Base-by-base conservation (phyloP, 2,797 vertebrate species). In the Leuciscus waleckii region DNA sequence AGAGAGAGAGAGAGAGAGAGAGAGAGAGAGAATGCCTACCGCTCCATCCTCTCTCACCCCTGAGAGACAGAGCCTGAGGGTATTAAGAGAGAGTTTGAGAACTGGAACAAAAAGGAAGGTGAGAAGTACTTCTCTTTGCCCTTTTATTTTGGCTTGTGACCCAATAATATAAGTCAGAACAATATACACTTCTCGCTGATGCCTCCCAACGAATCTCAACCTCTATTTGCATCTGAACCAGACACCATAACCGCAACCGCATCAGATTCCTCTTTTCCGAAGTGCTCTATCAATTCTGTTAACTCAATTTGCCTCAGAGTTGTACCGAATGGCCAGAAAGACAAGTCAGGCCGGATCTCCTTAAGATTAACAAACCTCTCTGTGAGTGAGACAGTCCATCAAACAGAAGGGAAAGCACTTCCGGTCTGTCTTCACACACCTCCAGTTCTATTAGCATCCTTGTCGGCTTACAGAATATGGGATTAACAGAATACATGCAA, bases 201-300 rank as follows among this genome's bases (percentile, higher is more conserved):
- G 65, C n/a, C n/a, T 56, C 29, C 65, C 26, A 35, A 77, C n/a
- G 32, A 87, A 87, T 85, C 39, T 70, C 41, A 82, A 84, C 37
- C 26, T 87, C 77, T 70, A 87, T 88, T 88, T 87, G 85, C 87
- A 88, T 88, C 58, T 74, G 43, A 87, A 85, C 83, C 69, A 87
- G 83, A 86, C 85, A 69, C 76, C 39, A 69, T 85, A 85, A 86
- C 85, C n/a, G 21, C 85, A 85, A 86, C 85, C n/a, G 16, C 85
- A 85, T 88, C 89, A 87, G 77, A 87, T 81, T 75, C 67, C 67
- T 49, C 86, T 83, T 83, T 63, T 69, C 74, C 26, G 7, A 71
- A 80, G 79, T 81, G 63, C 82, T 81, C 75, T 78, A 89, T 89
- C 29, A 71, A 88, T 88, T 84, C 43, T 68, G 78, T 58, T 85